These are phyloP conservation scores for Pithys albifrons DNA, from an alignment of 2,113 vertebrate species.

Conservation along the genomic window DNA sequence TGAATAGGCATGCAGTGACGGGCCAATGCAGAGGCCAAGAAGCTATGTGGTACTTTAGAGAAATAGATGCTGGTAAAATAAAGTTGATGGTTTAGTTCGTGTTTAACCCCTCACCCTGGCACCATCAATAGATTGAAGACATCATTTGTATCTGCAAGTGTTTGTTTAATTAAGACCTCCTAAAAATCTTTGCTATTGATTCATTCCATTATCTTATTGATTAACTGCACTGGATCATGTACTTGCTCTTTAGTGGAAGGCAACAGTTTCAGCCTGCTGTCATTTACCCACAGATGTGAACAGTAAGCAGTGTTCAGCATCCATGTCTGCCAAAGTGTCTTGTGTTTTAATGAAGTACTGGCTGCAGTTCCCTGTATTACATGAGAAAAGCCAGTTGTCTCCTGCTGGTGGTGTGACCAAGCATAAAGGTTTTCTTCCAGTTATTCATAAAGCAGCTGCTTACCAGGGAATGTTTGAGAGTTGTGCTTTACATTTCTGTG, in stretches of 20 bases:
- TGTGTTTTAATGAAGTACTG: constrained; percentile 72
- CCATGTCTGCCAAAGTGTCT: constrained; percentile 71
- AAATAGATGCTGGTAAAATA: constrained; percentile 76
- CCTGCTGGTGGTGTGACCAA: constrained; percentile 63
- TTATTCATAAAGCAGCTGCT: constrained; percentile 54
- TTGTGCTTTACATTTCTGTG: constrained; percentile 29
- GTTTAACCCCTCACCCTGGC: constrained; percentile 82
- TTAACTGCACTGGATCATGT: constrained; percentile 81
- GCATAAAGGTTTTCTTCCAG: constrained; percentile 64
- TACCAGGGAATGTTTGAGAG: background rate
- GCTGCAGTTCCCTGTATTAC: constrained; percentile 57
- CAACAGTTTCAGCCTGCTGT: constrained; percentile 72
- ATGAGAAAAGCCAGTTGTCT: constrained; percentile 63
- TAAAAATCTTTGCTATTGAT: constrained; percentile 96
- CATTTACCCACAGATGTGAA: constrained; percentile 74
- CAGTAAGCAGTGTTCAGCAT: constrained; percentile 70
- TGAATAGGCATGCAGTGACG: constrained; percentile 63
- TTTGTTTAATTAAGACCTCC: constrained; percentile 98
- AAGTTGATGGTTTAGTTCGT: constrained; percentile 81
- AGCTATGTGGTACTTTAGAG: constrained; percentile 60
- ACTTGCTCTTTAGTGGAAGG: constrained; percentile 80
- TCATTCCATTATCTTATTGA: constrained; percentile 89
- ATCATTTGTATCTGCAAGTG: constrained; percentile 95
- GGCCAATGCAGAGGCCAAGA: constrained; percentile 45
- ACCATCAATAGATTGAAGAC: constrained; percentile 91